These are phyloP conservation scores for Drosophila diplacantha DNA, from an alignment of 2,888 invertebrate genomes.

Conservation along the genomic window DNA sequence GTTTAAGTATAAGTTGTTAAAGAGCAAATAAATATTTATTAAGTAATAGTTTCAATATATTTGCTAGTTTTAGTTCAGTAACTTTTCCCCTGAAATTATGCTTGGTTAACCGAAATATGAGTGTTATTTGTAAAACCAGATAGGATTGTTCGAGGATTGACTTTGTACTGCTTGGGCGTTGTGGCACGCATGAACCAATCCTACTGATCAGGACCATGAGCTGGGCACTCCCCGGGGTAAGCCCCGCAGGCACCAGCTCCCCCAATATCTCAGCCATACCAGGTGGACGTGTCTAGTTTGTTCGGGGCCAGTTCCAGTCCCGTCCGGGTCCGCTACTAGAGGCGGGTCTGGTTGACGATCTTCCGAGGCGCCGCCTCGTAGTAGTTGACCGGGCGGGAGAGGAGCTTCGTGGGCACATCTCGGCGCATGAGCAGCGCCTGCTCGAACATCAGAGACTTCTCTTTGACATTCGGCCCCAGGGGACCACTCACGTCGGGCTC, in stretches of 20 bases:
- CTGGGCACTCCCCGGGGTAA: not conserved
- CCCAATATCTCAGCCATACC: slow-evolving; percentile 21
- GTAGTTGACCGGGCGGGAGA: slow-evolving; percentile 77
- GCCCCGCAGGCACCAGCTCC: not conserved
- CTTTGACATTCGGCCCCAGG: slow-evolving; percentile 76
- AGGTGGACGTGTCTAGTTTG: slow-evolving; percentile 49
- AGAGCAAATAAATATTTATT: slow-evolving; percentile 1
- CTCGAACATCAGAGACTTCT: slow-evolving; percentile 77
- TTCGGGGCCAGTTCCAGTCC: slow-evolving; percentile 49
- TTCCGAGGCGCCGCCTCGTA: slow-evolving; percentile 69
- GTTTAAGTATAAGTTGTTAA: not conserved
- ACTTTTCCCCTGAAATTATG: not conserved
- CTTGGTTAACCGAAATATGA: not conserved
- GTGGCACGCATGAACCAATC: not conserved
- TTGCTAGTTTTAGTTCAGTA: not conserved
- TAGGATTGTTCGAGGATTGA: not conserved
- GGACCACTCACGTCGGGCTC: slow-evolving; percentile 79
- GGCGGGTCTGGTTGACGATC: slow-evolving; percentile 66
- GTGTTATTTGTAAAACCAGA: not conserved
- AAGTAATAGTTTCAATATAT: not conserved
- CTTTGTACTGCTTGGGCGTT: slow-evolving; percentile 5
- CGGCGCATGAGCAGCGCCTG: slow-evolving; percentile 73
- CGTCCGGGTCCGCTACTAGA: slow-evolving; percentile 51
- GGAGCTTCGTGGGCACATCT: slow-evolving; percentile 75
- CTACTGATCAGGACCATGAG: slow-evolving; percentile 10